phyloP scores from a whole-genome alignment of 2,888 invertebrate genomes.

The Diarsia rubi region DNA sequence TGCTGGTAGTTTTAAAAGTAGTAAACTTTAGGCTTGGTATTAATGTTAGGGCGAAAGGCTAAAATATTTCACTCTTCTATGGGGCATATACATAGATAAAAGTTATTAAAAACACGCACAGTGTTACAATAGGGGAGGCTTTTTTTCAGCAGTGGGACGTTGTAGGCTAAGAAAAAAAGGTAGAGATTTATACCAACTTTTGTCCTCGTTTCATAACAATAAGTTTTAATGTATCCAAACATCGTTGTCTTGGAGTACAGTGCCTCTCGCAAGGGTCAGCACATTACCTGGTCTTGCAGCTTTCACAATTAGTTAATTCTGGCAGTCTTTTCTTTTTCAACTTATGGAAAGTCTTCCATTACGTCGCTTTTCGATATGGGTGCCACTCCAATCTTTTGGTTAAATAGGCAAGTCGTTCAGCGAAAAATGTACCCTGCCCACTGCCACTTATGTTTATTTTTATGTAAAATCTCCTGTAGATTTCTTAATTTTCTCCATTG shows the following conservation, averaged over 20 bases:
- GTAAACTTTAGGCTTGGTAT: not conserved
- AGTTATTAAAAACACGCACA: no score
- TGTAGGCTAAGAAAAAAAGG: no score
- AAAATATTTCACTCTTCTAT: no score
- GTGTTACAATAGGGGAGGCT: no score
- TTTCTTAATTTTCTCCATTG: not conserved
- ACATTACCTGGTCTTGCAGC: not conserved
- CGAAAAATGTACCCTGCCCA: not conserved
- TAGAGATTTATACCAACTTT: not conserved
- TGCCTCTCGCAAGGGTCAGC: not conserved
- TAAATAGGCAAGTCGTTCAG: not conserved
- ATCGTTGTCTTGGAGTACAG: not conserved
- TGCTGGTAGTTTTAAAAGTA: conserved; percentile 19
- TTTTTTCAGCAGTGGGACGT: no score
- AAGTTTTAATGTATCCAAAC: no score
- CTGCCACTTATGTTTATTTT: not conserved
- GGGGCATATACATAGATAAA: no score
- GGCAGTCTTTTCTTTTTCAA: not conserved
- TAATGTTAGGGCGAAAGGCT: no score
- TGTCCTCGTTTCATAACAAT: not conserved
- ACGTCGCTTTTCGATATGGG: not conserved
- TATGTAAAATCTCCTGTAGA: not conserved
- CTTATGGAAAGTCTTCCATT: not conserved
- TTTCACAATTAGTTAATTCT: not conserved
- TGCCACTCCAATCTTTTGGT: not conserved